A percentile compares a stretch with the other conserved stretches of the same genome.
Conservation (phyloP, 2,113 vertebrate genomes). For the Paraplagusia blochii region DNA sequence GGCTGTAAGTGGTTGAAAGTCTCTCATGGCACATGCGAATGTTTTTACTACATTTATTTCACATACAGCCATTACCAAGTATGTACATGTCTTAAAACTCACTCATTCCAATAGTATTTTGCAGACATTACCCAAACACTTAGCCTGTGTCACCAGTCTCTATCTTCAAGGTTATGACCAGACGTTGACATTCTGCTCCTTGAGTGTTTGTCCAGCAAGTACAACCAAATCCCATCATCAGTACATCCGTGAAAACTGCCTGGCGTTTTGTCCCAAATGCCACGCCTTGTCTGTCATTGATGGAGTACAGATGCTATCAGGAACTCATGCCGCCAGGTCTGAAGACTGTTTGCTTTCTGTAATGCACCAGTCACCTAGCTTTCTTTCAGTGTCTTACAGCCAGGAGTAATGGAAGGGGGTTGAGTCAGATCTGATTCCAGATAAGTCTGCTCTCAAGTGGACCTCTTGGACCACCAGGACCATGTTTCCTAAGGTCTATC, state of each 20-base stretch:
- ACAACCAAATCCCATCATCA: constrained; percentile 13
- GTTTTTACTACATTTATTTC: no score
- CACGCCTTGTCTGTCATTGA: constrained; percentile 61
- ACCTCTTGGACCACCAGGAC: constrained; percentile 5
- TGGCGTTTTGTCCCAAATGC: background rate
- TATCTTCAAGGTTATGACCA: constrained; percentile 27
- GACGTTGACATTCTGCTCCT: constrained; percentile 27
- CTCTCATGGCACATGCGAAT: no score
- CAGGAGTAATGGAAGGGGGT: background rate
- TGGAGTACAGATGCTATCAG: constrained; percentile 67
- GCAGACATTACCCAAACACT: constrained; percentile 9
- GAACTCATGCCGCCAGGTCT: constrained; percentile 31
- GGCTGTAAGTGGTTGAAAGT: no score
- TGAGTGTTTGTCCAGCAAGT: constrained; percentile 41
- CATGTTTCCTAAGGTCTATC: background rate
- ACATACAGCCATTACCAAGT: no score
- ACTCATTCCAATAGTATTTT: constrained; percentile 4
- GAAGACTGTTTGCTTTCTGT: constrained; percentile 54
- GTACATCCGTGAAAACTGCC: constrained; percentile 27
- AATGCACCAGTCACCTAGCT: constrained; percentile 29
- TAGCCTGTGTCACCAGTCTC: constrained; percentile 9
- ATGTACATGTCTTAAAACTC: no score
- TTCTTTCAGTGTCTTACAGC: constrained; percentile 24
- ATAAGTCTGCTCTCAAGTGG: constrained; percentile 25
- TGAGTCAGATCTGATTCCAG: constrained; percentile 22